Evolutionary conservation across 2,797 vertebrate species (phyloP).

Genomic region (Tokudaia tokunoshimensis): DNA sequence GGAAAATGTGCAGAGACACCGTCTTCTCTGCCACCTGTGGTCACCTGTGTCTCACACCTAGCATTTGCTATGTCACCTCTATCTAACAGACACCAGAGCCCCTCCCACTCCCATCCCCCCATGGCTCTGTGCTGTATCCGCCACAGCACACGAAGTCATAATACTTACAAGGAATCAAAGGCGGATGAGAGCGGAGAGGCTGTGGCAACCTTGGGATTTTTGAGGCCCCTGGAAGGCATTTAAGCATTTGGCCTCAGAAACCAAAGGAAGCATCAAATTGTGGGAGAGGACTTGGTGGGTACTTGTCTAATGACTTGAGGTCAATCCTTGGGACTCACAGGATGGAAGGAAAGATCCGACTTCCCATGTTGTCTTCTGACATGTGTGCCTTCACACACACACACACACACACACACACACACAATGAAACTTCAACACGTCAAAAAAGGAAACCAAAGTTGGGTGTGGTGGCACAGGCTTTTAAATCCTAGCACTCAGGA

Average conservation of each 20-base stretch:
- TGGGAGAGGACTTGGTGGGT: neutral
- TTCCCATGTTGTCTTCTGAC: neutral
- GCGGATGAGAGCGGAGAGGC: neutral
- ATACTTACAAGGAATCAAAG: neutral
- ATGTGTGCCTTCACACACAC: neutral
- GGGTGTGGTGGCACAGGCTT: neutral
- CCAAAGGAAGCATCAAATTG: neutral
- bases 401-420: neutral
- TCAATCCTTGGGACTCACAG: neutral
- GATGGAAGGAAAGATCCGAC: neutral
- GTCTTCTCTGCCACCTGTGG: neutral
- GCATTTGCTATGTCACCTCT: neutral
- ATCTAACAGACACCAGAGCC: too few relatives aligned
- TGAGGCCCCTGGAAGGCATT: neutral
- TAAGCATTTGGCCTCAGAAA: neutral
- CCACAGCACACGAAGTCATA: fast-evolving
- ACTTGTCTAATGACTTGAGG: neutral
- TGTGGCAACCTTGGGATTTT: neutral
- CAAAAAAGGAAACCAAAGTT: neutral
- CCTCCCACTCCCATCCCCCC: neutral
- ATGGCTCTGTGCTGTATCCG: fast-evolving
- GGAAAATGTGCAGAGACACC: neutral
- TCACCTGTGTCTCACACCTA: neutral
- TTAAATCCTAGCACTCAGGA: neutral
- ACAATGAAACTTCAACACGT: neutral